Percentiles rank a stretch among this genome's conserved stretches.
Evolutionary conservation across 1,140 invertebrate genomes (phyloP).

Genomic region (Caenorhabditis briggsae): DNA sequence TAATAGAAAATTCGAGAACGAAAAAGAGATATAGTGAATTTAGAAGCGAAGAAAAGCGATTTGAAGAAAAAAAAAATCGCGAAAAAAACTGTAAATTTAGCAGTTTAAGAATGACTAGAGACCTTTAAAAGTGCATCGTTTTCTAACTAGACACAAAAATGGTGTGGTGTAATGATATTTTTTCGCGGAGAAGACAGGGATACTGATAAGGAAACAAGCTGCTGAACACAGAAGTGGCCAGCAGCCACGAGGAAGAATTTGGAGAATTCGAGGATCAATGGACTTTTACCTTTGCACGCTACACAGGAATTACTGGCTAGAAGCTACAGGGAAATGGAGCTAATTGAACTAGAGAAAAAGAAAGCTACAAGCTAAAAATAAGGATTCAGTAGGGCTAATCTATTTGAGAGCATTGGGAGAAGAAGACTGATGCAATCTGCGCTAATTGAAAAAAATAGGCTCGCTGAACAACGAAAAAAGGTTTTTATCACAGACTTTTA

Average conservation of each 20-base stretch:
- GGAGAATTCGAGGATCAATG: neutral
- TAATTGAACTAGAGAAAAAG: neutral
- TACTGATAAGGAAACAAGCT: neutral
- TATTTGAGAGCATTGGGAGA: neutral
- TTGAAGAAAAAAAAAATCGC: neutral
- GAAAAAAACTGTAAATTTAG: neutral
- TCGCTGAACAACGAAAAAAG: too few relatives aligned
- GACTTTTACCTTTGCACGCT: neutral
- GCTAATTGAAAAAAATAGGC: too few relatives aligned
- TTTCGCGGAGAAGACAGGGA: too few relatives aligned
- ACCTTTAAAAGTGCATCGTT: too few relatives aligned
- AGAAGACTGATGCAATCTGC: neutral
- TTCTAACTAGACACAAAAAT: neutral
- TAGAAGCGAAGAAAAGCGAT: neutral
- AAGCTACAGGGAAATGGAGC: neutral
- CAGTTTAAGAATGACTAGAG: too few relatives aligned
- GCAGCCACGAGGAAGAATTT: neutral
- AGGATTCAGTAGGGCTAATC: too few relatives aligned
- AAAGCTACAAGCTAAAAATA: too few relatives aligned
- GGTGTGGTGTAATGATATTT: constrained; percentile 7
- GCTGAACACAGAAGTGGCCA: neutral
- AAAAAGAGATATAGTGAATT: neutral
- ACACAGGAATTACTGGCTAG: neutral
- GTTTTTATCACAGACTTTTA: too few relatives aligned
- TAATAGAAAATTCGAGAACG: neutral